Evolutionary conservation across 2,888 invertebrate genomes (phyloP).

Genomic region (Rhabditoides inermis): DNA sequence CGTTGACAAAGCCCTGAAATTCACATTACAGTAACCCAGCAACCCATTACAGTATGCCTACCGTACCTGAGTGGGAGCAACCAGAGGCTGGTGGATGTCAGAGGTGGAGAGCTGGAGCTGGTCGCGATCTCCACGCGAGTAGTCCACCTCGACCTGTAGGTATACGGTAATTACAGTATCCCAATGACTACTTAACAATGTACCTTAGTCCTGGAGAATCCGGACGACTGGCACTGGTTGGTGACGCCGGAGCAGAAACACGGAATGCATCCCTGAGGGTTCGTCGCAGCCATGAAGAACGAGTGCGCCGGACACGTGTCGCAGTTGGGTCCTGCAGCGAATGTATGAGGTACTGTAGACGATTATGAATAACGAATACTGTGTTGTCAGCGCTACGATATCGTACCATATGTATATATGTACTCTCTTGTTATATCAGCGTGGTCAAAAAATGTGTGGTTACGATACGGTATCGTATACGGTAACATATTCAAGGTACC

Average conservation of each 20-base stretch:
- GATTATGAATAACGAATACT: not conserved
- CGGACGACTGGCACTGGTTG: slow-evolving; percentile 70
- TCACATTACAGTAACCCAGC: not conserved
- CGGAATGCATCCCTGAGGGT: slow-evolving; percentile 78
- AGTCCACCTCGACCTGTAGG: slow-evolving; percentile 39
- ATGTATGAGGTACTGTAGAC: not conserved
- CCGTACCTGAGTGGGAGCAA: slow-evolving; percentile 7
- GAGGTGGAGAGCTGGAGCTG: slow-evolving; percentile 38
- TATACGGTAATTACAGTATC: no score
- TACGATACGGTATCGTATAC: no score
- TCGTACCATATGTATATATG: no score
- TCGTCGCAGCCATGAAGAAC: slow-evolving; percentile 72
- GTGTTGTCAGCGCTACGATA: not conserved
- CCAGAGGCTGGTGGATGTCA: slow-evolving; percentile 35
- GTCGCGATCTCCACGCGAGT: slow-evolving; percentile 42
- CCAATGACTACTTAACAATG: no score
- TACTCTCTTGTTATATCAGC: no score
- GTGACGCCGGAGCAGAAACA: slow-evolving; percentile 94
- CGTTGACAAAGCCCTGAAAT: not conserved
- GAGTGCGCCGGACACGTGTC: slow-evolving; percentile 75
- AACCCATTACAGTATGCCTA: not conserved
- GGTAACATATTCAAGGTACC: no score
- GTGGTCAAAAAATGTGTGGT: no score
- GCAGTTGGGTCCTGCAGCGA: slow-evolving; percentile 65
- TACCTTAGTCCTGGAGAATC: slow-evolving; percentile 67